phyloP scores from a whole-genome alignment of 2,113 vertebrate species.

The Antigone vipio region DNA sequence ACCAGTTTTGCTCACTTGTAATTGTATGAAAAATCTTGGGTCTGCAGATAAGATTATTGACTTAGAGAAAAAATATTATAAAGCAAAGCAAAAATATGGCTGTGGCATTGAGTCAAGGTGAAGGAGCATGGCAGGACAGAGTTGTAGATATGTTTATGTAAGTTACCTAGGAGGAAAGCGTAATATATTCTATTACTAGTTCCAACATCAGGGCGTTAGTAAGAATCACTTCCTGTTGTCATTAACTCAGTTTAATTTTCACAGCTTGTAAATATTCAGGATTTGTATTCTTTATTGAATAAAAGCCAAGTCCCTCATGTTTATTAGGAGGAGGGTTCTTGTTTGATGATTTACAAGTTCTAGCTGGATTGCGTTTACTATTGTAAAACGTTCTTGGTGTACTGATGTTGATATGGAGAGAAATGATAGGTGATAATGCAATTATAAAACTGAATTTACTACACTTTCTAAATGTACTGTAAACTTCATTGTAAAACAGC shows the following conservation, averaged over 20 bases:
- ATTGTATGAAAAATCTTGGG: neutral
- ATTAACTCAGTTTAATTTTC: neutral
- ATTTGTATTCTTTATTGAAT: neutral
- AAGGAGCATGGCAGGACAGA: neutral
- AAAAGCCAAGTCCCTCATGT: fast-evolving
- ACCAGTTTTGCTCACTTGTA: neutral
- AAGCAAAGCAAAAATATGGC: neutral
- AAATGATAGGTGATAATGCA: neutral
- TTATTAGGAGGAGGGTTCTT: neutral
- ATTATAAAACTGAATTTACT: neutral
- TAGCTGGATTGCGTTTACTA: neutral
- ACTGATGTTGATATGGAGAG: neutral
- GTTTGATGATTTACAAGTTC: neutral
- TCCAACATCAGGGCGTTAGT: neutral
- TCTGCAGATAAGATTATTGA: neutral
- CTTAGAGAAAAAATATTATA: neutral
- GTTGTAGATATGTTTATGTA: neutral
- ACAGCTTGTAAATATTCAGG: neutral
- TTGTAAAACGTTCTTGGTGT: neutral
- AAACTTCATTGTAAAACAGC: neutral
- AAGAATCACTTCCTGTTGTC: neutral
- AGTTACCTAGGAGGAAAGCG: neutral
- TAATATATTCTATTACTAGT: neutral
- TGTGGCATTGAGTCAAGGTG: neutral
- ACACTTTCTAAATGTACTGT: neutral